phyloP scores from a whole-genome alignment of 2,113 vertebrate genomes.

The Coturnix japonica region DNA sequence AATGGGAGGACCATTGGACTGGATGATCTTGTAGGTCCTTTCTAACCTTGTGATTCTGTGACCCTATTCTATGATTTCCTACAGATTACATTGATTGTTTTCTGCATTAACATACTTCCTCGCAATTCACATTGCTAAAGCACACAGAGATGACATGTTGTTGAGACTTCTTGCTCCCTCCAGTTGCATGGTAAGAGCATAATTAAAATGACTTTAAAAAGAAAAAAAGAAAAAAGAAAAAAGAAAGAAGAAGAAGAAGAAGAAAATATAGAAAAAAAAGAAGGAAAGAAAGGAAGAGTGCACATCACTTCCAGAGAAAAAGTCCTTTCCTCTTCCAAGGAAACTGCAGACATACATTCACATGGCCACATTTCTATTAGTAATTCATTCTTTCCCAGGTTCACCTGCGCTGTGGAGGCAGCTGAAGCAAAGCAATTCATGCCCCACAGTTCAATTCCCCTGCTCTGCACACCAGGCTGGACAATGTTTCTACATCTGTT shows the following conservation, averaged over 20 bases:
- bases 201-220: neutral
- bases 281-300: too few species aligned
- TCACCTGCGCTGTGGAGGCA: neutral
- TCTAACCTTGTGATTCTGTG: too few species aligned
- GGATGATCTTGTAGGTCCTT: too few species aligned
- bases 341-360: neutral
- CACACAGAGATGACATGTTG: neutral
- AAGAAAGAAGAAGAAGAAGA: too few species aligned
- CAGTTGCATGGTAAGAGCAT: neutral
- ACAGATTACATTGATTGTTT: neutral
- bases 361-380: too few species aligned
- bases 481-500: neutral
- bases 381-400: neutral
- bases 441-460: neutral
- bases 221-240: too few species aligned
- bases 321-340: neutral
- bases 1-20: too few species aligned
- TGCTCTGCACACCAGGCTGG: neutral
- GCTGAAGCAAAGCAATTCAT: neutral
- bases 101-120: neutral
- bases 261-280: too few species aligned
- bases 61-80: neutral
- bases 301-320: neutral
- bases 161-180: neutral
- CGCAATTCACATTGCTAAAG: neutral